Evolutionary conservation across 2,797 vertebrate genomes (phyloP), one percentile per base, ranked within the genome.

Genomic region (Diplodus sargus): DNA sequence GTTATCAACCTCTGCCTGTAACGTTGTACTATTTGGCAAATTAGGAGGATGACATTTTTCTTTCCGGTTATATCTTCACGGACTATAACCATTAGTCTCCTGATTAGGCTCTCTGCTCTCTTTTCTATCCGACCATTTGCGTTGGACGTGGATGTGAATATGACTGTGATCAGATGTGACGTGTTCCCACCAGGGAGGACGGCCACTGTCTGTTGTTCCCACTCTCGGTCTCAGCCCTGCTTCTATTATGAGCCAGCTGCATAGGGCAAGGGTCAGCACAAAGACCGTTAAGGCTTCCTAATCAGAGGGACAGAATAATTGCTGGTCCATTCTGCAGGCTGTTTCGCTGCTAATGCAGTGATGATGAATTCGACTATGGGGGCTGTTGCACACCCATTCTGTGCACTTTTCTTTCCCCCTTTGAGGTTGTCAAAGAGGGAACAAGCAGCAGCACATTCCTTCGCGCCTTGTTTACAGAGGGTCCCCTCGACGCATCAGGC

Each of bases 191-290:
- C 82, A 89, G 92, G 90, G 89, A 91, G 86, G 82, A 89, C 86
- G 85, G 80, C 84, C 84, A 61, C 83, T 92, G 85, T 83, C 88
- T 89, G 89, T 91, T 87, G 91, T 90, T 89, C 85, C 87, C 87
- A 79, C 83, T 89, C 81, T 62, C 71, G 15, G 78, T 84, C 89
- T 79, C 67, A 52, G 79, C 61, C 67, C 56, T 81, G 78, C 74
- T 85, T 88, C 89, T 89, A 90, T 94, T 87, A 90, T 90, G 70
- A 92, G 85, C 83, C 91, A 90, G 91, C 89, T 92, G 90, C 84
- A 87, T 45, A 86, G 95, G 92, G 86, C 89, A 91, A 65, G 81
- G 94, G 92, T 94, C 91, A 92, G 76, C 68, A 53, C 70, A 81
- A 79, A 88, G 84, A 89, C 85, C 74, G 74, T 93, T 92, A 92